Conservation (phyloP, 1,140 invertebrate species). For the Sogatella furcifera region DNA sequence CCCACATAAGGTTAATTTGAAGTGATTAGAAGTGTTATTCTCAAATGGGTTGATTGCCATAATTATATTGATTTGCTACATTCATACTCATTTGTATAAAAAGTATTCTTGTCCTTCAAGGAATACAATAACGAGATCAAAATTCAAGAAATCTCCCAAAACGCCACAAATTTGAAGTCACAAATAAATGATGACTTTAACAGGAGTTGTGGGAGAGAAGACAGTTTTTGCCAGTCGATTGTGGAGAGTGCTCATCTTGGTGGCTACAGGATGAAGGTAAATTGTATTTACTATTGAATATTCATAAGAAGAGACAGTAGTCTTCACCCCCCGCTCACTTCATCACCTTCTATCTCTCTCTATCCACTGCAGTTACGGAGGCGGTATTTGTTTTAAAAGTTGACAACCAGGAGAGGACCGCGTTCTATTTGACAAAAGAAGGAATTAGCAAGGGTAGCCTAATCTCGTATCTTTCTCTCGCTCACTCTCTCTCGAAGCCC, state of each 20-base stretch:
- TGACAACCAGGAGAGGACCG: not conserved
- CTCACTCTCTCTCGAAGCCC: not conserved
- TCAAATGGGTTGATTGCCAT: too few species aligned
- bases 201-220: not conserved
- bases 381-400: constrained; percentile 1
- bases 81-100: too few species aligned
- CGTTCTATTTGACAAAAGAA: constrained; percentile 1
- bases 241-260: not conserved
- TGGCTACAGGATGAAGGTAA: constrained; percentile 1
- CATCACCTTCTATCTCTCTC: not conserved
- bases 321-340: not conserved
- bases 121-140: too few species aligned
- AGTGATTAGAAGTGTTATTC: too few species aligned
- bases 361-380: not conserved
- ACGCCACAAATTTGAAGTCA: not conserved
- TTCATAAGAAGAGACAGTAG: not conserved
- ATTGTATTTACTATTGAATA: constrained; percentile 3
- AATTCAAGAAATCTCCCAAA: not conserved
- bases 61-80: too few species aligned
- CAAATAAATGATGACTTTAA: not conserved
- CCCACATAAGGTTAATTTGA: too few species aligned
- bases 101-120: too few species aligned
- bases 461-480: not conserved
- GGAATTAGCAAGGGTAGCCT: constrained; percentile 2
- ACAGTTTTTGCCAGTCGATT: not conserved